Conservation (phyloP, 2,797 vertebrate species). For the Sciaenops ocellatus region DNA sequence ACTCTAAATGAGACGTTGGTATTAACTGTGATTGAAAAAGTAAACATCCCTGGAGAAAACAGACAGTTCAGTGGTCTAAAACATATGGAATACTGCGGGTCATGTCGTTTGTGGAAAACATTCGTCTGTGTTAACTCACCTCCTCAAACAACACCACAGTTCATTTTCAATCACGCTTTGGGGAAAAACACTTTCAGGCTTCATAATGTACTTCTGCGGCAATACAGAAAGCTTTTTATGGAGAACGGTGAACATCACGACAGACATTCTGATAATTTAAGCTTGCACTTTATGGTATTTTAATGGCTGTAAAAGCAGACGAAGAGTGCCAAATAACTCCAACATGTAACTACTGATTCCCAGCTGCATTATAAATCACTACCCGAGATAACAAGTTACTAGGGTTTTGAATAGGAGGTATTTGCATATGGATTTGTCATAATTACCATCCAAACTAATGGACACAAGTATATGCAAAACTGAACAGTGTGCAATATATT, state of each 20-base stretch:
- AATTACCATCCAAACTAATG: conserved; percentile 22
- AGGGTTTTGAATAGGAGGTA: conserved; percentile 9
- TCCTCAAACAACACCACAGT: conserved; percentile 1
- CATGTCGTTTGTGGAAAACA: conserved; percentile 7
- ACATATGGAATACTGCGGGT: conserved; percentile 11
- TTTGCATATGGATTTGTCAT: conserved; percentile 21
- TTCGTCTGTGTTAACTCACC: not conserved
- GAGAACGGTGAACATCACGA: conserved; percentile 6
- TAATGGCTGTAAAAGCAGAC: conserved; percentile 40
- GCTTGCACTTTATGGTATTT: conserved; percentile 46
- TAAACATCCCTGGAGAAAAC: conserved; percentile 42
- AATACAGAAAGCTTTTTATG: conserved; percentile 41
- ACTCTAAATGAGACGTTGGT: conserved; percentile 12
- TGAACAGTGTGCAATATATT: conserved; percentile 16
- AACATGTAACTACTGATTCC: conserved; percentile 13
- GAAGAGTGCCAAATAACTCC: conserved; percentile 26
- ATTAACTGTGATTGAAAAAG: conserved; percentile 31
- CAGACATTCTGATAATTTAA: conserved; percentile 38
- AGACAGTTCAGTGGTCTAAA: conserved; percentile 7
- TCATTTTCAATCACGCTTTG: conserved; percentile 22
- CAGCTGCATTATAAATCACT: conserved; percentile 21
- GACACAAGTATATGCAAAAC: conserved; percentile 14
- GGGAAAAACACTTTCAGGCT: conserved; percentile 23
- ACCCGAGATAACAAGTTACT: conserved; percentile 1
- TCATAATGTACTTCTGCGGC: conserved; percentile 24